These are phyloP conservation scores for Pemphigus obesinymphae DNA, from an alignment of 1,140 invertebrate genomes.

Conservation along the genomic window DNA sequence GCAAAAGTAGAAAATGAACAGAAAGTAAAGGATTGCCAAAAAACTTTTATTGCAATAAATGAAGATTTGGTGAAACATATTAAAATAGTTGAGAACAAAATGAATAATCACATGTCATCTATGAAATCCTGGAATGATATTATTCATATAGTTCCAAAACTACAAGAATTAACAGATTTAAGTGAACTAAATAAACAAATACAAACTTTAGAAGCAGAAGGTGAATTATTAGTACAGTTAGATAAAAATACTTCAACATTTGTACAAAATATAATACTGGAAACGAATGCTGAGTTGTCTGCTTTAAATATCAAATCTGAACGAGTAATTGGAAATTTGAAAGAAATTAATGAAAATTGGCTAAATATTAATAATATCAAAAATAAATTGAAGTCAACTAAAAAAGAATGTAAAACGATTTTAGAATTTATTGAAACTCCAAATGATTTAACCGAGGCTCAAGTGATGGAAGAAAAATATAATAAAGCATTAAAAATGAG, in stretches of 20 bases:
- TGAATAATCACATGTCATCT: neutral
- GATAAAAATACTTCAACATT: neutral
- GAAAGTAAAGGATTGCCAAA: slow-evolving; percentile 13
- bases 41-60: neutral
- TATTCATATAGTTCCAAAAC: neutral
- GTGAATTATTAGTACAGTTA: neutral
- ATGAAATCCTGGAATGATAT: neutral
- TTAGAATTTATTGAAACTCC: slow-evolving; percentile 53
- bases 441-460: slow-evolving; percentile 60
- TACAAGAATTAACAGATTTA: neutral
- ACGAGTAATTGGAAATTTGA: neutral
- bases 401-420: neutral
- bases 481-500: slow-evolving; percentile 69
- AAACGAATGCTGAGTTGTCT: neutral
- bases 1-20: slow-evolving; percentile 27
- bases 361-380: neutral
- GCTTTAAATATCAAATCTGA: neutral
- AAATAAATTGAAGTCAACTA: neutral
- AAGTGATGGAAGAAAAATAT: slow-evolving; percentile 62
- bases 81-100: neutral
- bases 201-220: neutral
- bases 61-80: neutral
- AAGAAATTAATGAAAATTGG: neutral
- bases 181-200: neutral
- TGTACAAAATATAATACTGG: neutral